Evolutionary conservation across 2,888 invertebrate species (phyloP).

Genomic region (Synergus gifuensis): DNA sequence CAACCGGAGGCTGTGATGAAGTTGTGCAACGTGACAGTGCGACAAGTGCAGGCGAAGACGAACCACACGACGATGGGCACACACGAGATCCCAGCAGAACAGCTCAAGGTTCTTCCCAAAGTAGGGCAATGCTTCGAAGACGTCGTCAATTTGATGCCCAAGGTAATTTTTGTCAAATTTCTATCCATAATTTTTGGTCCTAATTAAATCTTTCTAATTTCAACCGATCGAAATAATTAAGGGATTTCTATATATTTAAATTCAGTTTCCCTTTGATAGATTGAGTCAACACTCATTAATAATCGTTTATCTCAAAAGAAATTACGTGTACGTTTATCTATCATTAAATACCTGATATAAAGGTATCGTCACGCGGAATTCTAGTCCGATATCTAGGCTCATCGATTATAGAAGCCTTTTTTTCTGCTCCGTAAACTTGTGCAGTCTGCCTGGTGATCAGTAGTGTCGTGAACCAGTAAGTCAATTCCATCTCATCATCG

Average conservation of each 20-base stretch:
- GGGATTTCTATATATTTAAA: neutral
- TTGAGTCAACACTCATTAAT: neutral
- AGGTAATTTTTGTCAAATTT: conserved; percentile 62
- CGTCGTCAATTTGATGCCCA: conserved; percentile 75
- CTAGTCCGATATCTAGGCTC: conserved; percentile 50
- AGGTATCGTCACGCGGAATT: neutral
- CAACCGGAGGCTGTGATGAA: conserved; percentile 71
- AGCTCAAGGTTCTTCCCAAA: conserved; percentile 68
- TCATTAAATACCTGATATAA: neutral
- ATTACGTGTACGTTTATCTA: neutral
- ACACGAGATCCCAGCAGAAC: conserved; percentile 61
- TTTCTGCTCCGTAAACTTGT: conserved; percentile 19
- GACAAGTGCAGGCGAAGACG: conserved; percentile 75
- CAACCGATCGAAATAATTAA: too few relatives aligned
- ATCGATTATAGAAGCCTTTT: conserved; percentile 42
- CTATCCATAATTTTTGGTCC: neutral
- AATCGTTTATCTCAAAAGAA: neutral
- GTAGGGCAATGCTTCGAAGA: conserved; percentile 72
- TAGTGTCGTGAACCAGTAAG: conserved; percentile 31
- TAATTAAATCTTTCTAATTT: neutral
- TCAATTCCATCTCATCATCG: neutral
- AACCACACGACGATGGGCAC: conserved; percentile 69
- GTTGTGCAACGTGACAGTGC: conserved; percentile 75
- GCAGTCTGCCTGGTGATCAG: neutral
- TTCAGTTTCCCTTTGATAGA: neutral